These are phyloP conservation scores for Engystomops pustulosus DNA, from an alignment of 2,113 vertebrate genomes.

Conservation along the genomic window DNA sequence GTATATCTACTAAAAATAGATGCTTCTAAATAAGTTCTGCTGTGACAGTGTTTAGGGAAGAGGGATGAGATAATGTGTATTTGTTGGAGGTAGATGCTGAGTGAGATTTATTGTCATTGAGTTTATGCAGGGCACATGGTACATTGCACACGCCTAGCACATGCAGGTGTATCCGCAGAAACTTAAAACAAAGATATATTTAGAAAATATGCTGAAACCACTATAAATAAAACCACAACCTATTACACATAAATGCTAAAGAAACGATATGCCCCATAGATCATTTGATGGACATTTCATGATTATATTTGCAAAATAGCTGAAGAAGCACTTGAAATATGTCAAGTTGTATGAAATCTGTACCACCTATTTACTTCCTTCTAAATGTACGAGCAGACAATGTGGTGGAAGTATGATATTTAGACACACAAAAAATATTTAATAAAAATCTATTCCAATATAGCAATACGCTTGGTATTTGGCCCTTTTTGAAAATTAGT, in stretches of 20 bases:
- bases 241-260: not conserved
- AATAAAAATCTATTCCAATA: not conserved
- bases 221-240: slow-evolving; percentile 25
- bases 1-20: not conserved
- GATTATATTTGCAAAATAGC: slow-evolving; percentile 51
- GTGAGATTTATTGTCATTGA: slow-evolving; percentile 24
- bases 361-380: not conserved
- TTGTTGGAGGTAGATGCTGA: slow-evolving; percentile 25
- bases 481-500: too few species aligned
- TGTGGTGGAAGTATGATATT: not conserved
- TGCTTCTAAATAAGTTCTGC: not conserved
- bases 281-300: slow-evolving; percentile 52
- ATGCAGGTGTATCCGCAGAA: slow-evolving; percentile 42
- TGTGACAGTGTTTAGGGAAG: not conserved
- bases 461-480: too few species aligned
- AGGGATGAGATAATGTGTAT: slow-evolving; percentile 3
- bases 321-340: slow-evolving; percentile 48
- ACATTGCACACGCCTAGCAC: slow-evolving; percentile 35
- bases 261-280: slow-evolving; percentile 29
- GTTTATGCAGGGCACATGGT: slow-evolving; percentile 26
- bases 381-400: not conserved
- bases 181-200: slow-evolving; percentile 41
- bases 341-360: slow-evolving; percentile 16
- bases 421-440: not conserved
- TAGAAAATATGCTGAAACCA: slow-evolving; percentile 43